Base-by-base conservation (phyloP, 2,113 vertebrate species). In the Neotragus moschatus region DNA sequence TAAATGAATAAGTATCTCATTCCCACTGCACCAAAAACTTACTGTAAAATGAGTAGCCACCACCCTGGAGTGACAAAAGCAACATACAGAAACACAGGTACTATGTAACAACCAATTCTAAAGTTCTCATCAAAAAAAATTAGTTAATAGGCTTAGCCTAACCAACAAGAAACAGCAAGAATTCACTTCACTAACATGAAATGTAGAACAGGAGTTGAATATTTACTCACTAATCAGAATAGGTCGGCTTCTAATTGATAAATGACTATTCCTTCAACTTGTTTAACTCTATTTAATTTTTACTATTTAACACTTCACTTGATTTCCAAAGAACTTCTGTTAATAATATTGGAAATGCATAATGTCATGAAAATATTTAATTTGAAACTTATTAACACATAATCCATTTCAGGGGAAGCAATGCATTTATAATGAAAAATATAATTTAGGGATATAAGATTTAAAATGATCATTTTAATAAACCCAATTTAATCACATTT, bases 361-460 rank as follows among this genome's bases (percentile, higher is more conserved):
- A 94, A 91, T 95, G 5, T 77, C 77, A 96, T 94, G 91, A 97
- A 97, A 97, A 96, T 93, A 95, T 88, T 95, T 95, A 3, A 93
- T 98, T 98, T 97, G 96, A 99, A 98, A 89, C 56, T 99, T 98
- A 98, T 98, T 98, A 99, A 96, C 91, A 98, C 61, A 98, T 88
- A 98, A 87, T 98, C 98, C 97, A 97, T 95, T 96, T 98, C 98
- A 97, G 66, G 98, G 96, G 96, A 99, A 99, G 97, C 95, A 98
- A 98, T 98, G 94, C 90, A 99, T 98, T 99, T 98, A 99, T 98
- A 98, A 99, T 92, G 91, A 97, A 97, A 98, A 98, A 98, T 98
- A 98, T 98, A 98, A 98, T 94, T 98, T 92, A 90, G 96, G 79
- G 86, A 97, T 94, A 93, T 63, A 98, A 60, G 92, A 94, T 94